phyloP scores from a whole-genome alignment of 2,888 invertebrate species.

The Nesidiocoris tenuis region DNA sequence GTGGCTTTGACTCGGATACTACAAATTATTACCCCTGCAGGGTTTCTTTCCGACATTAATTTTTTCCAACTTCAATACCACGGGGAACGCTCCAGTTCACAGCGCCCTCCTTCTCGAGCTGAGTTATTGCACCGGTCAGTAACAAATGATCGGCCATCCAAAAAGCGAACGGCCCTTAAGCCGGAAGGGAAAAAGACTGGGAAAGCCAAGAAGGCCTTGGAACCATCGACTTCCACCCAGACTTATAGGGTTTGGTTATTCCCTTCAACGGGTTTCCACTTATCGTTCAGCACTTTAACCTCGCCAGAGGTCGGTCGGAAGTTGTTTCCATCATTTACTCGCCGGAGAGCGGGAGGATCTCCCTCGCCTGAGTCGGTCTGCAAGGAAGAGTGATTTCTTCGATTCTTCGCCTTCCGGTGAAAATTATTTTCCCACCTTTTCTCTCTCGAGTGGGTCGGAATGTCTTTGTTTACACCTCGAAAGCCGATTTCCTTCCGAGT shows the following conservation, averaged over 20 bases:
- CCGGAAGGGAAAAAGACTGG: not conserved
- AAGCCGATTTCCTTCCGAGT: too few species aligned
- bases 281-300: not conserved
- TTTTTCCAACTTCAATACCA: too few species aligned
- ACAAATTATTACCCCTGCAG: too few species aligned
- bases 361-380: not conserved
- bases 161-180: not conserved
- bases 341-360: not conserved
- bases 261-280: not conserved
- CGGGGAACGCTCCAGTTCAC: too few species aligned
- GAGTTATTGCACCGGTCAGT: slow-evolving; percentile 22
- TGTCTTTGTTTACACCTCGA: not conserved
- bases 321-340: not conserved
- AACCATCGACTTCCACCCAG: not conserved
- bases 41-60: too few species aligned
- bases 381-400: not conserved
- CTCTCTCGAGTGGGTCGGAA: not conserved
- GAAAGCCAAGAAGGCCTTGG: slow-evolving; percentile 7
- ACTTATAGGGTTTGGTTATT: not conserved
- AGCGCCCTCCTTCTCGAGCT: too few species aligned
- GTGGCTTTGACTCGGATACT: too few species aligned
- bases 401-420: not conserved
- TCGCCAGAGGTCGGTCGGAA: not conserved
- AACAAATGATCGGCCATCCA: slow-evolving; percentile 27
- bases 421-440: not conserved